These are phyloP conservation scores for Bombus impatiens DNA, from an alignment of 1,140 invertebrate genomes.

Conservation along the genomic window DNA sequence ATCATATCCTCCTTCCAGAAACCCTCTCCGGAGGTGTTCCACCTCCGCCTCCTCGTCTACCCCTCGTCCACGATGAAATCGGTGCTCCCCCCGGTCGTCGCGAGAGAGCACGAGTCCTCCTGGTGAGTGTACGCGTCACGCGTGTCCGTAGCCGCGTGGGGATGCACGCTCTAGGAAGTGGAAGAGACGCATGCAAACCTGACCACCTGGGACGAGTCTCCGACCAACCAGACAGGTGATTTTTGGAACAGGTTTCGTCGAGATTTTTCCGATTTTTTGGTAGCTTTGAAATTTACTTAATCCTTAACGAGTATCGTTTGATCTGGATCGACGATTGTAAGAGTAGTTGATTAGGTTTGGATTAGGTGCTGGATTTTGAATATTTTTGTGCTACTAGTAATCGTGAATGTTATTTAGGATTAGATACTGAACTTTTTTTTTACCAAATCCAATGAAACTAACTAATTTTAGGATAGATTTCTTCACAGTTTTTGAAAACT, in stretches of 20 bases:
- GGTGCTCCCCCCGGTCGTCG: slow-evolving; percentile 18
- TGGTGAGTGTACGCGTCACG: slow-evolving; percentile 39
- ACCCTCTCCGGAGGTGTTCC: slow-evolving; percentile 66
- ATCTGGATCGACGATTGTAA: background rate
- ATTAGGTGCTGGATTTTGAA: too few relatives aligned
- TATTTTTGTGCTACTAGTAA: too few relatives aligned
- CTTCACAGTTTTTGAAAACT: background rate
- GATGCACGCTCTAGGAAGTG: slow-evolving; percentile 41
- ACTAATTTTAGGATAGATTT: too few relatives aligned
- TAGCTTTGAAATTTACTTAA: background rate
- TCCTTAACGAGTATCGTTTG: background rate
- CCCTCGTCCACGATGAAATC: background rate
- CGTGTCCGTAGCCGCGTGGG: slow-evolving; percentile 54
- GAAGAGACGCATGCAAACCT: slow-evolving; percentile 53
- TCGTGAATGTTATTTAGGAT: too few relatives aligned
- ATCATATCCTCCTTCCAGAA: slow-evolving; percentile 81
- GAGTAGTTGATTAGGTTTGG: too few relatives aligned
- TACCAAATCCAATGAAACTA: too few relatives aligned
- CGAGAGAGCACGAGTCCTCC: slow-evolving; percentile 48
- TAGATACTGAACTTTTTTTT: too few relatives aligned
- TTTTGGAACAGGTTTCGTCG: background rate
- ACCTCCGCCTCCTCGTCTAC: slow-evolving; percentile 23
- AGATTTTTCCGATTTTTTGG: background rate
- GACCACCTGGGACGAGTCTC: slow-evolving; percentile 7
- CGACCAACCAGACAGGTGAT: slow-evolving; percentile 14